Evolutionary conservation across 2,888 invertebrate species (phyloP).

Genomic region (Furcula furcula): DNA sequence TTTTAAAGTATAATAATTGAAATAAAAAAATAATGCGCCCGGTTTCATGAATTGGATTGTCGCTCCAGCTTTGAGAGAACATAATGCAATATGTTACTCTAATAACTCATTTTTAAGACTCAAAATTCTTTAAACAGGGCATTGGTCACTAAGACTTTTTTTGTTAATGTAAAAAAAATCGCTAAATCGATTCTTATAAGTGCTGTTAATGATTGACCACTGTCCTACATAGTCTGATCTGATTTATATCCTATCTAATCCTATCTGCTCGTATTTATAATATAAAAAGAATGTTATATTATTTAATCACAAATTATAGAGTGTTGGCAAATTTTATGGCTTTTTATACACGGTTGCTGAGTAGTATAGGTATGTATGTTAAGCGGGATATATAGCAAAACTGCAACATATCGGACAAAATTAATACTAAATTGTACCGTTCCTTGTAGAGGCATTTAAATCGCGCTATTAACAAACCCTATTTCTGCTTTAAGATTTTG

Average conservation of each 20-base stretch:
- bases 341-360: slow-evolving; percentile 71
- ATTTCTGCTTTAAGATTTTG: no score
- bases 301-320: slow-evolving; percentile 55
- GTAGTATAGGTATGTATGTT: slow-evolving; percentile 68
- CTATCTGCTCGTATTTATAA: slow-evolving; percentile 35
- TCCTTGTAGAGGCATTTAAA: no score
- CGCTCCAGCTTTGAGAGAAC: slow-evolving; percentile 38
- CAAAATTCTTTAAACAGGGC: slow-evolving; percentile 18
- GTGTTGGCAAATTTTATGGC: slow-evolving; percentile 61
- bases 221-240: slow-evolving; percentile 35
- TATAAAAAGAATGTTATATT: slow-evolving; percentile 34
- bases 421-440: no score
- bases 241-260: slow-evolving; percentile 33
- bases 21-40: slow-evolving; percentile 19
- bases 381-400: slow-evolving; percentile 58
- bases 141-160: slow-evolving; percentile 31
- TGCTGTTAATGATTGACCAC: slow-evolving; percentile 24
- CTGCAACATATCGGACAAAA: slow-evolving; percentile 50
- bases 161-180: neutral
- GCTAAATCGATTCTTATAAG: slow-evolving; percentile 14
- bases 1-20: slow-evolving; percentile 35
- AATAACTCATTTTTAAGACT: slow-evolving; percentile 9
- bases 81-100: slow-evolving; percentile 40
- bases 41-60: slow-evolving; percentile 60
- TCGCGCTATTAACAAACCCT: no score